Evolutionary conservation across 2,113 vertebrate species (phyloP), one percentile per base, ranked within the genome.

Genomic region (Mixornis gularis): DNA sequence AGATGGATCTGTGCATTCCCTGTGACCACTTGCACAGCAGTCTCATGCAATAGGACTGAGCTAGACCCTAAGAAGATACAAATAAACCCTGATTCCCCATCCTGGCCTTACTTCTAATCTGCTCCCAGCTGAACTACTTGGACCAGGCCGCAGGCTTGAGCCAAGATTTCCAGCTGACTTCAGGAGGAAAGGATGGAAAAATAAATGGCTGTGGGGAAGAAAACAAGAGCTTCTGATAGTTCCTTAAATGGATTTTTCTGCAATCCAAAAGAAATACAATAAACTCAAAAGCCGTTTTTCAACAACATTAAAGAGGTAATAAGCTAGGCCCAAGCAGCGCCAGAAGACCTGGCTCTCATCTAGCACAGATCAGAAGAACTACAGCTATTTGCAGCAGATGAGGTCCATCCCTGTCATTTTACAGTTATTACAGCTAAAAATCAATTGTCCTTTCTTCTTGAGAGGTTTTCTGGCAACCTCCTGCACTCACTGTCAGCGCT

Each of bases 401-500:
- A 95, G 88, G 88, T 68, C 82, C 52, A 56, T 55, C 72, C 60
- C 69, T 56, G 60, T 52, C 72, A 84, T 88, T 90, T 85, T 70
- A 71, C 64, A 88, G 68, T 87, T 83, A 66, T 52, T 85, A 59
- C 43, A 92, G 68, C 55, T 83, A 53, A 92, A 92, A 96, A 77
- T 88, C 91, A 86, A 79, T 96, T 71, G 77, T 68, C 9, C 44
- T 84, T 92, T 84, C 87, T 84, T 91, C 49, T 41, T 84, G 80
- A 87, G 56, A 93, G 73, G 43, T 74, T 63, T 92, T 71, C 72
- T 95, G 91, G 93, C 87, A 92, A 26, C n/a, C 48, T 78, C 46
- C 76, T 79, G 77, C 44, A 5, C 46, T 83, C 30, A 30, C 21
- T n/a, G 43, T 11, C 60, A 89, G 89, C n/a, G 9, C 14, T 40